phyloP scores from a whole-genome alignment of 2,113 vertebrate species.

The Raja brachyura region DNA sequence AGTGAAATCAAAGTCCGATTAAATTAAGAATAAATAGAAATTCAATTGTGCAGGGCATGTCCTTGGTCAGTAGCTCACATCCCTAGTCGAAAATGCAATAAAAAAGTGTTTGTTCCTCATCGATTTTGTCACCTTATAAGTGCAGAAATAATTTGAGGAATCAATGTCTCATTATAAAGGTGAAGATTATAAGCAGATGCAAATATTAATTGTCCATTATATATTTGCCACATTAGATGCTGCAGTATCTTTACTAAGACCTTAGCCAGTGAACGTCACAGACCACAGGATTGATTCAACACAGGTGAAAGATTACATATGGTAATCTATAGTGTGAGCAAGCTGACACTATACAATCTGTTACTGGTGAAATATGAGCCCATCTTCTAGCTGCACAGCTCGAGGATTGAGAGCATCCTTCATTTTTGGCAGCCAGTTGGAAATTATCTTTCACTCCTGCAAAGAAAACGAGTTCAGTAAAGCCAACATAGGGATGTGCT shows the following conservation, averaged over 20 bases:
- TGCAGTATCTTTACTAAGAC: background rate
- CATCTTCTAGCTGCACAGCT: background rate
- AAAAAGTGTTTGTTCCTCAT: background rate
- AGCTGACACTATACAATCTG: background rate
- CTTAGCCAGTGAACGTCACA: background rate
- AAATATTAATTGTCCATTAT: background rate
- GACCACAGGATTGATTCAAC: background rate
- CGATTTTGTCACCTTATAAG: background rate
- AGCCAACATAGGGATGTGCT: background rate
- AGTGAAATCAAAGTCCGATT: background rate
- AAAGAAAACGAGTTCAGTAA: background rate
- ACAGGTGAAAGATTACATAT: conserved; percentile 3
- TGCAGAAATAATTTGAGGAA: background rate
- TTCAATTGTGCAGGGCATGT: background rate
- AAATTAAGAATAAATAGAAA: background rate
- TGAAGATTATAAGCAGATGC: background rate
- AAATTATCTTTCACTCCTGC: background rate
- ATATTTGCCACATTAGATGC: background rate
- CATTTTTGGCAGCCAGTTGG: background rate
- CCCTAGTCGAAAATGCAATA: background rate
- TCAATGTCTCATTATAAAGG: background rate
- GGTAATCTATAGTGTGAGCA: background rate
- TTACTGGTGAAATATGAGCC: conserved; percentile 2
- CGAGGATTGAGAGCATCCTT: background rate
- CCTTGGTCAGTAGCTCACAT: background rate